Percentiles rank a stretch among this genome's conserved stretches.
phyloP scores from a whole-genome alignment of 2,113 vertebrate genomes.

The Epinephelus lanceolatus region DNA sequence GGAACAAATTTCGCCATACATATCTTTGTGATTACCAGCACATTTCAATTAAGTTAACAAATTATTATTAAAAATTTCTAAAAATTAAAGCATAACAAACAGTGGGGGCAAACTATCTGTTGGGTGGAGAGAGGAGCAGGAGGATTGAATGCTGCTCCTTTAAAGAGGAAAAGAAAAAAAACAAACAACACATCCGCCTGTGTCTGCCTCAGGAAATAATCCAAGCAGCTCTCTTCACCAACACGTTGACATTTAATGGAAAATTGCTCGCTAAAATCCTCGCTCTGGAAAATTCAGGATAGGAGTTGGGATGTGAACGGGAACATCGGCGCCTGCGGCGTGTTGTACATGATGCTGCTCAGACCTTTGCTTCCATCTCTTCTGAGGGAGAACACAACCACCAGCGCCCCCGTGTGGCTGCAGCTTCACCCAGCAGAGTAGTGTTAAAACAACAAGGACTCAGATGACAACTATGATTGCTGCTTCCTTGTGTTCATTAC shows the following conservation, averaged over 20 bases:
- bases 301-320: conserved; percentile 4
- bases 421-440: conserved; percentile 52
- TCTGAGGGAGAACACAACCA: conserved; percentile 11
- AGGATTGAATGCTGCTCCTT: conserved; percentile 34
- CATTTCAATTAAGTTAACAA: conserved; percentile 87
- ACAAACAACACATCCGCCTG: conserved; percentile 12
- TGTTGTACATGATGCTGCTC: not conserved
- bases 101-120: conserved; percentile 63
- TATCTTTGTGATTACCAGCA: conserved; percentile 87
- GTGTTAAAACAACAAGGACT: conserved; percentile 41
- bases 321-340: not conserved
- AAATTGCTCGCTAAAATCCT: conserved; percentile 2
- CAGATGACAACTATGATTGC: conserved; percentile 1
- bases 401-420: conserved; percentile 64
- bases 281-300: conserved; percentile 20
- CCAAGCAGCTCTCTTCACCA: conserved; percentile 11
- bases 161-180: not conserved
- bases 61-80: conserved; percentile 84
- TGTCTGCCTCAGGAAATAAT: conserved; percentile 11
- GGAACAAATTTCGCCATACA: conserved; percentile 85
- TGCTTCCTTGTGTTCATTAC: conserved; percentile 40
- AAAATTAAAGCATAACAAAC: conserved; percentile 87
- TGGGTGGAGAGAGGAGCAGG: conserved; percentile 59
- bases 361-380: conserved; percentile 1
- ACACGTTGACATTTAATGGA: conserved; percentile 27